Evolutionary conservation across 2,888 invertebrate species (phyloP).

Genomic region (Pherbina coryleti): DNA sequence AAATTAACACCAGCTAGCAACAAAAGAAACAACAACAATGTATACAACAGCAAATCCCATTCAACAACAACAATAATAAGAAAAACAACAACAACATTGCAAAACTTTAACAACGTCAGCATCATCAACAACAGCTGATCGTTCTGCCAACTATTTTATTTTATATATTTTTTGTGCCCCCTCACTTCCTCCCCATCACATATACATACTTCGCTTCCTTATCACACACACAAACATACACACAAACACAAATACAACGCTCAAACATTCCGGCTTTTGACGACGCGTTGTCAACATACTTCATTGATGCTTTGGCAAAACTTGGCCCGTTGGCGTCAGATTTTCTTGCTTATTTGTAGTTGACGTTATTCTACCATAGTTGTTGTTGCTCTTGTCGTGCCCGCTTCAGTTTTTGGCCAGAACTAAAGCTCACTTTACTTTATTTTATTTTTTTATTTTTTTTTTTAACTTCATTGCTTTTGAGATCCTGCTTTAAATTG

Average conservation of each 20-base stretch:
- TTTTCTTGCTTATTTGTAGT: background rate
- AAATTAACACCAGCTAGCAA: background rate
- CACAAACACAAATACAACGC: no score
- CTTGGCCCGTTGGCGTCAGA: conserved; percentile 7
- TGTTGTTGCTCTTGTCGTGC: conserved; percentile 22
- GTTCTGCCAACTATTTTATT: background rate
- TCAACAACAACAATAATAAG: no score
- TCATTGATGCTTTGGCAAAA: conserved; percentile 28
- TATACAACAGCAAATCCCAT: background rate
- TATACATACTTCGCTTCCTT: background rate
- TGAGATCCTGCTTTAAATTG: conserved; percentile 19
- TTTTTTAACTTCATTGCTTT: background rate
- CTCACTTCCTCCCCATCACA: background rate
- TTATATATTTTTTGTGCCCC: background rate
- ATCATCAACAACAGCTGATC: conserved; percentile 3
- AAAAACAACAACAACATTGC: background rate
- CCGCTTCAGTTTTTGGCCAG: conserved; percentile 20
- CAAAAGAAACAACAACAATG: background rate
- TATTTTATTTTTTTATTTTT: conserved; percentile 14
- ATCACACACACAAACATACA: background rate
- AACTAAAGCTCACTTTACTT: conserved; percentile 1
- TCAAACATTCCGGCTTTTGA: no score
- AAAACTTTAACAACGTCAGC: background rate
- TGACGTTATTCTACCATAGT: background rate
- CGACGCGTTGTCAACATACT: background rate